Base-by-base conservation (phyloP, 2,888 invertebrate species). In the Tenthredo livida region DNA sequence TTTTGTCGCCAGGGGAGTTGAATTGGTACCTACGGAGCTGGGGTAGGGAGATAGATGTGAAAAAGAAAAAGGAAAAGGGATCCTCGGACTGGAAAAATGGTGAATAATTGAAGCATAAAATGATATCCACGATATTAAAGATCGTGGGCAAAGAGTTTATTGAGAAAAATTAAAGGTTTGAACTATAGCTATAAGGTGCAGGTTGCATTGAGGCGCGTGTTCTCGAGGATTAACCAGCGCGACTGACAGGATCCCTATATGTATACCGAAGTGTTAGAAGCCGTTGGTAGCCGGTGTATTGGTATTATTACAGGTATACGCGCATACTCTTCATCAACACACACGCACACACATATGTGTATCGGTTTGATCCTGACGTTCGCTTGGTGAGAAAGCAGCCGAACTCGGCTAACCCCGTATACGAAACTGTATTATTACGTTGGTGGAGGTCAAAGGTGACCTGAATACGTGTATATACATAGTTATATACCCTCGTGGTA, bases 401-500 rank as follows among this genome's bases (percentile, higher is more conserved):
- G 80, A 80, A 80, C 80, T 40, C 61, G 58, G 58, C 58, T 58
- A 61, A 80, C 80, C 58, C 25, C 33, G 61, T 61, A 40, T 58
- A 80, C 40, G 25, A 80, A 80, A 61, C 77, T 77, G 80, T 80
- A 61, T 80, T 80, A 80, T 80, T 80, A 80, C 80, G 58, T 80
- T 80, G 25, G 15, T 40, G 25, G 61, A 40, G 80, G 80, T 80
- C 80, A 80, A 61, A 80, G 80, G 58, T 33, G 58, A 61, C 58
- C 25, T 25, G 12, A 15, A 73, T 67, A 67, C 67, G 33, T 67
- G 33, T 67, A 67, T 67, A 61, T 54, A 37, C 17, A 17, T n/a
- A 3, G n/a, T 40, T 33, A 72, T 40, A 9, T 61, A 40, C 70
- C 54, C 1, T 40, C 9, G 70, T n/a, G 9, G 9, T 33, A 40